Percentiles rank a stretch among this genome's conserved stretches.
These are phyloP conservation scores for Mastomys coucha DNA, from an alignment of 2,113 vertebrate genomes.

Conservation along the genomic window DNA sequence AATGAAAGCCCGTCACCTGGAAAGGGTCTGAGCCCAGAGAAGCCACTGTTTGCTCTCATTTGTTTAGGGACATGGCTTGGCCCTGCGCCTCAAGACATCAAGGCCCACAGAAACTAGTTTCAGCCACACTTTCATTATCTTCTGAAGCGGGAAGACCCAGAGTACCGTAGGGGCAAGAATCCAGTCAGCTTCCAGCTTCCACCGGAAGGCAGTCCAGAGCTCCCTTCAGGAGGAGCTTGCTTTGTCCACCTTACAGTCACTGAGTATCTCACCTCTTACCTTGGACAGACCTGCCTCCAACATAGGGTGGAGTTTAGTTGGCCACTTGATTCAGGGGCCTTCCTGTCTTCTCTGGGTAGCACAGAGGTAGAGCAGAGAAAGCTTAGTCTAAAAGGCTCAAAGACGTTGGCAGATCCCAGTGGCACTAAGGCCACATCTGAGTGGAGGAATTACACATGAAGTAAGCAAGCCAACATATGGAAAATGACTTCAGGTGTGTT, in stretches of 20 bases:
- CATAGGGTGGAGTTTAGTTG: not conserved
- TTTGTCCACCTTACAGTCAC: not conserved
- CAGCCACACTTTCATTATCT: not conserved
- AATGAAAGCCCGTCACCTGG: not conserved
- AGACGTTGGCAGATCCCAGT: not conserved
- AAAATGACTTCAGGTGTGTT: not conserved
- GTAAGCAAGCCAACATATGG: not conserved
- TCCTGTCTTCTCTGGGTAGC: not conserved
- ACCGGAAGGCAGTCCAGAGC: not conserved
- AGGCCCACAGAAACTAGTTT: not conserved
- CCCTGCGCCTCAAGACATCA: not conserved
- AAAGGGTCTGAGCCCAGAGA: not conserved
- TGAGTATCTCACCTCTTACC: not conserved
- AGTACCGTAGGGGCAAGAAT: not conserved
- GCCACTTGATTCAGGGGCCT: too few relatives aligned
- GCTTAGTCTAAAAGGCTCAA: not conserved
- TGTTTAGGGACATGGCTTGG: not conserved
- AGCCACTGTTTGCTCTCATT: not conserved
- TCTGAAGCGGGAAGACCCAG: not conserved
- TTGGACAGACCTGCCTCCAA: not conserved
- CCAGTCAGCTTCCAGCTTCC: not conserved
- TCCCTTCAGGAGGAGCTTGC: not conserved
- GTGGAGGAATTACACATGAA: not conserved
- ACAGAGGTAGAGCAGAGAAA: not conserved
- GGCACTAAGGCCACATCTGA: not conserved